A percentile compares a stretch with the other conserved stretches of the same genome.
Conservation (phyloP, 2,113 vertebrate species). For the Amphilophus citrinellus region DNA sequence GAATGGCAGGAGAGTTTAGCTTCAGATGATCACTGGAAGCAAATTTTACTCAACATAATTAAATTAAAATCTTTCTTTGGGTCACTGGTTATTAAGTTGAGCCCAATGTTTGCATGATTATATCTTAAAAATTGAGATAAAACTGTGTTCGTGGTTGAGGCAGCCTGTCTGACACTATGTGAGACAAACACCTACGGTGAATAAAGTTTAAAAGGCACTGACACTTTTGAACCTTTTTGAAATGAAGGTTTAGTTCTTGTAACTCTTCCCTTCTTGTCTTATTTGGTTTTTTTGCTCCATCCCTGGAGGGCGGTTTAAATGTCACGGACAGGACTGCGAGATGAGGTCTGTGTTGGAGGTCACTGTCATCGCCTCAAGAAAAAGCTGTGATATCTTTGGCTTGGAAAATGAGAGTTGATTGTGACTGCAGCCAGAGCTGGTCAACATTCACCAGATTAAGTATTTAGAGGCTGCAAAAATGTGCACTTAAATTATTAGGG, state of each 20-base stretch:
- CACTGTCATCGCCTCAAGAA: slow-evolving; percentile 53
- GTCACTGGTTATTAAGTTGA: neutral
- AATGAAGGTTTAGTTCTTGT: slow-evolving; percentile 39
- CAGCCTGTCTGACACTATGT: neutral
- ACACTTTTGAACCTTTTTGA: slow-evolving; percentile 48
- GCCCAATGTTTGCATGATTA: slow-evolving; percentile 3
- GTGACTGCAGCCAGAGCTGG: slow-evolving; percentile 15
- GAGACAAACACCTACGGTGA: neutral
- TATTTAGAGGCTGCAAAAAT: slow-evolving; percentile 29
- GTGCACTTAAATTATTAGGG: slow-evolving; percentile 5
- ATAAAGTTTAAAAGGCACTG: slow-evolving; percentile 7
- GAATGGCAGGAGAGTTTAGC: neutral
- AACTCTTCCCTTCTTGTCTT: slow-evolving; percentile 31
- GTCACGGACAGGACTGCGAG: slow-evolving; percentile 63
- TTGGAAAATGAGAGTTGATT: slow-evolving; percentile 39
- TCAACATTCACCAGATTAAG: slow-evolving; percentile 3
- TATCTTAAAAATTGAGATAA: slow-evolving; percentile 2
- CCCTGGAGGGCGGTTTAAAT: slow-evolving; percentile 66
- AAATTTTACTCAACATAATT: neutral
- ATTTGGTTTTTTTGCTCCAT: slow-evolving; percentile 34
- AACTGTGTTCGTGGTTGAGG: neutral
- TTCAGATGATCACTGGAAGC: neutral
- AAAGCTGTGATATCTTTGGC: slow-evolving; percentile 30
- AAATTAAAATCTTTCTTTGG: neutral
- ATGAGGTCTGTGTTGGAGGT: slow-evolving; percentile 71